Conservation (phyloP, 1,140 invertebrate genomes). For the Aphaenogaster floridana region DNA sequence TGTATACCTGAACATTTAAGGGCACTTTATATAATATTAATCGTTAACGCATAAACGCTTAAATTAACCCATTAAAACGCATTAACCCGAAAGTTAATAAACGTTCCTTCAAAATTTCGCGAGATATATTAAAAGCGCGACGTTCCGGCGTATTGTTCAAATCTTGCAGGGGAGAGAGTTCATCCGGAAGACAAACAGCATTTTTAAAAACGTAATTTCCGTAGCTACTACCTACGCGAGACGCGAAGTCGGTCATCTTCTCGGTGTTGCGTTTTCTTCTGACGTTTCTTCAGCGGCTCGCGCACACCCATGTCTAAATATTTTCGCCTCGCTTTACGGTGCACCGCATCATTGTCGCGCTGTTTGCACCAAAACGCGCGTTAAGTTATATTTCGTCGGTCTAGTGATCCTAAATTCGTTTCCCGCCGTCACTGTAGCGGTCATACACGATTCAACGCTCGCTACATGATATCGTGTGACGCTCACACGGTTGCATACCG, state of each 20-base stretch:
- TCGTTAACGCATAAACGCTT: neutral
- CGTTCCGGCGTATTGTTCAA: neutral
- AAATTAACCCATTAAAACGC: neutral
- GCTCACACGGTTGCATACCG: constrained; percentile 28
- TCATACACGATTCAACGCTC: constrained; percentile 2
- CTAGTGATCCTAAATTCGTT: neutral
- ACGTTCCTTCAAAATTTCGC: neutral
- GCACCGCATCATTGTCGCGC: neutral
- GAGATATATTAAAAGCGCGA: neutral
- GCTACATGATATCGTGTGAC: constrained; percentile 9
- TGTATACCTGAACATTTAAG: neutral
- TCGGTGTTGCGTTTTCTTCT: neutral
- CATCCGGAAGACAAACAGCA: neutral
- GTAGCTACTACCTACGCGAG: neutral
- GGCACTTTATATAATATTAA: neutral
- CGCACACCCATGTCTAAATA: neutral
- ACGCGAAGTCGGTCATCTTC: constrained; percentile 6
- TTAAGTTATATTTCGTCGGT: constrained; percentile 25
- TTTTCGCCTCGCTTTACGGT: constrained; percentile 9
- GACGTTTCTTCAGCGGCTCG: neutral
- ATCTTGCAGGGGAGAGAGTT: neutral
- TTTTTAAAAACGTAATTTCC: constrained; percentile 37
- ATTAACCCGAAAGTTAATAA: too few relatives aligned
- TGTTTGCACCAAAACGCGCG: neutral
- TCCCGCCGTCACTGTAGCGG: neutral